Evolutionary conservation across 92 coral and sea anemone genomes (phyloP).

Genomic region (Ricordea florida): DNA sequence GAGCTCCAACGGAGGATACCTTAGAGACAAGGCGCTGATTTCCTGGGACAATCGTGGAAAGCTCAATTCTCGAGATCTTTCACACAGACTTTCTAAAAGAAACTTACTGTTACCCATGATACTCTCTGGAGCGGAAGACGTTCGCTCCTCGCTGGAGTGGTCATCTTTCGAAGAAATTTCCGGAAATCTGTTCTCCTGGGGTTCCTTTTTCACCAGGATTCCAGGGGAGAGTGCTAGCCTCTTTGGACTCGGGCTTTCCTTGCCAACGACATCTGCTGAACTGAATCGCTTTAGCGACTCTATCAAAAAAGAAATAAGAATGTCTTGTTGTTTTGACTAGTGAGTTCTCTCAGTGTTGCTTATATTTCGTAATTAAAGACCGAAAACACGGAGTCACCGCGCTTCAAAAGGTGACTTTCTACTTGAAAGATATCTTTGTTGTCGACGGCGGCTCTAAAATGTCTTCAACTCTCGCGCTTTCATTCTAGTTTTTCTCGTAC

Average conservation of each 20-base stretch:
- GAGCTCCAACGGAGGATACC: conserved; percentile 75
- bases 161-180: not conserved
- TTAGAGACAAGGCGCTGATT: conserved; percentile 37
- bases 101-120: not conserved
- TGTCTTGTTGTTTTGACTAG: no score
- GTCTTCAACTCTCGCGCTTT: no score
- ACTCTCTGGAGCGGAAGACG: not conserved
- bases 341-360: no score
- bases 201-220: conserved; percentile 60
- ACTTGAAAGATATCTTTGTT: no score
- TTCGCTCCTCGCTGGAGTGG: not conserved
- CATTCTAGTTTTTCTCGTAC: no score
- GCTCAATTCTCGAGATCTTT: conserved; percentile 11
- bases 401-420: no score
- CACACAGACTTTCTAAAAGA: conserved; percentile 16
- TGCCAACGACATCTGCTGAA: conserved; percentile 59
- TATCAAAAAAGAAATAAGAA: no score
- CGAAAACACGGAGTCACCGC: no score
- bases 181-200: conserved; percentile 4
- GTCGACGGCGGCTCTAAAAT: no score
- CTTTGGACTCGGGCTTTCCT: conserved; percentile 61
- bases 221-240: conserved; percentile 69
- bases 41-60: conserved; percentile 49
- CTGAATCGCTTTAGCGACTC: conserved; percentile 64
- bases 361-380: no score